These are phyloP conservation scores for Eleutherodactylus coqui DNA, from an alignment of 2,797 vertebrate genomes.

Conservation along the genomic window DNA sequence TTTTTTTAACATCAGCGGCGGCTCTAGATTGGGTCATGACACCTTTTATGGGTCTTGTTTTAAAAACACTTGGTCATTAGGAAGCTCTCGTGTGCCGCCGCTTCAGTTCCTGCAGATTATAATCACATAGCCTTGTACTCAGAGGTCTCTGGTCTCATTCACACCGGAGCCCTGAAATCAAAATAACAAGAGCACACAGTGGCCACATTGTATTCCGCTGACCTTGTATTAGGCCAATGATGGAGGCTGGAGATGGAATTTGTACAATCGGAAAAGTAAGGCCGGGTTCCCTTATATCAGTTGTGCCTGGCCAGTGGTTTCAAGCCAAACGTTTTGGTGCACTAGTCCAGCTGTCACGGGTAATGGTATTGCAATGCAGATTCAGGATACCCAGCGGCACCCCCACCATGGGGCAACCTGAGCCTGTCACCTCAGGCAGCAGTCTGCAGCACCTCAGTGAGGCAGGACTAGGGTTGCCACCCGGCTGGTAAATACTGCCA, in stretches of 20 bases:
- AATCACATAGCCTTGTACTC: not conserved
- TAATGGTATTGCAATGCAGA: no score
- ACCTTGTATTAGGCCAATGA: not conserved
- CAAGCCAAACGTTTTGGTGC: no score
- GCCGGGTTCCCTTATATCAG: no score
- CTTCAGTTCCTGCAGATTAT: slow-evolving; percentile 10
- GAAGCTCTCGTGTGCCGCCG: not conserved
- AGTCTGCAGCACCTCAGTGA: no score
- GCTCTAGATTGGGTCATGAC: slow-evolving; percentile 20
- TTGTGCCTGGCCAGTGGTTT: no score
- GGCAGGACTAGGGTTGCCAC: no score
- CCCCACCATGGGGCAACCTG: no score
- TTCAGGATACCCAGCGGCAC: no score
- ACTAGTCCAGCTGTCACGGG: no score
- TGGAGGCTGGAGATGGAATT: not conserved
- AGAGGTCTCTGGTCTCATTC: not conserved
- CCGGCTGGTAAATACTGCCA: no score
- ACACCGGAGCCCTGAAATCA: slow-evolving; percentile 3
- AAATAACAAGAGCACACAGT: not conserved
- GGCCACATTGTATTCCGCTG: not conserved
- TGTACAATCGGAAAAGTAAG: not conserved
- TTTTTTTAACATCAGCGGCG: slow-evolving; percentile 11
- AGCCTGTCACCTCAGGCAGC: no score
- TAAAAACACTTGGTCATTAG: slow-evolving; percentile 41
- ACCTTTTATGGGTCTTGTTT: slow-evolving; percentile 39